These are phyloP conservation scores for Agrypnia vestita DNA, from an alignment of 1,140 invertebrate species.

Conservation along the genomic window DNA sequence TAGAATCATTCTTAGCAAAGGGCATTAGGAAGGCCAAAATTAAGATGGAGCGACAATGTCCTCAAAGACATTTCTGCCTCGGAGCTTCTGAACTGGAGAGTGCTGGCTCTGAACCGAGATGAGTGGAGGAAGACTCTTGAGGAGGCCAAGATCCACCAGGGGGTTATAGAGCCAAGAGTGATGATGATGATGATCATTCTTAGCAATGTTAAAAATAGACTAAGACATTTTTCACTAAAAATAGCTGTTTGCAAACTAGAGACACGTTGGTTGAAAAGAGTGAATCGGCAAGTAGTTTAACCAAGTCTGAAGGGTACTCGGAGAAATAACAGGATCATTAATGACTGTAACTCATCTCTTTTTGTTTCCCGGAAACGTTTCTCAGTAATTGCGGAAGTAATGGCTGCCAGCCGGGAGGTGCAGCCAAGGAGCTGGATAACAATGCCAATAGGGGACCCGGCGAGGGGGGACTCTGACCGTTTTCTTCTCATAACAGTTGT, in stretches of 20 bases:
- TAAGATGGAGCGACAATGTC: too few relatives aligned
- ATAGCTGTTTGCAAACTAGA: not conserved
- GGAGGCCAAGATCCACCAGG: too few relatives aligned
- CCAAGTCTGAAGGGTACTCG: not conserved
- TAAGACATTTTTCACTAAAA: not conserved
- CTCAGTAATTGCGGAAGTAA: conserved; percentile 6
- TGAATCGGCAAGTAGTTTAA: not conserved
- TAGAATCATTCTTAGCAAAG: too few relatives aligned
- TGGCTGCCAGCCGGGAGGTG: not conserved
- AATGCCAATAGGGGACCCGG: not conserved
- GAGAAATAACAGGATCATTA: conserved; percentile 26
- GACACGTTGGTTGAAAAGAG: not conserved
- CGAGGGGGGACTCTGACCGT: not conserved
- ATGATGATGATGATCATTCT: too few relatives aligned
- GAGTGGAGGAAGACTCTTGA: too few relatives aligned
- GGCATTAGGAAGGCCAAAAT: too few relatives aligned
- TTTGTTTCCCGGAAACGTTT: conserved; percentile 24
- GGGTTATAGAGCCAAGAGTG: too few relatives aligned
- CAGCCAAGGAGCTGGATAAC: not conserved
- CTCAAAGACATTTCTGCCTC: too few relatives aligned
- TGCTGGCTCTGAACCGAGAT: too few relatives aligned
- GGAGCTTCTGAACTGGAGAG: too few relatives aligned
- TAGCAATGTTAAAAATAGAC: not conserved
- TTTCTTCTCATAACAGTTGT: not conserved
- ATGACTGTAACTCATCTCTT: conserved; percentile 6